Base-by-base conservation (phyloP, 2,113 vertebrate genomes). In the Hucho hucho region DNA sequence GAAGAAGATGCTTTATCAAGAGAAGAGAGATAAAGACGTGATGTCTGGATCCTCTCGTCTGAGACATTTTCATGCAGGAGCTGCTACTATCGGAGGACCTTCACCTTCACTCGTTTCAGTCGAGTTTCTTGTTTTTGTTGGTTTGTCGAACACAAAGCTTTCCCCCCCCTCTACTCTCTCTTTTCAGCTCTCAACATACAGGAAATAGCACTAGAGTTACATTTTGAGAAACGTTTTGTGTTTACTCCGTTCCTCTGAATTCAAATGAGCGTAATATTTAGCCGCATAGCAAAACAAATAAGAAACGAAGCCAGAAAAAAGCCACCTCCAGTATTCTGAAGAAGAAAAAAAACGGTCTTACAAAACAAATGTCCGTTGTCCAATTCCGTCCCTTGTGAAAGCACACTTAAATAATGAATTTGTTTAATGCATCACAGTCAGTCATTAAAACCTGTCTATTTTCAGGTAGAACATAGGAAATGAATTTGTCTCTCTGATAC, bases 131-230 rank as follows among this genome's bases (percentile, higher is more conserved):
- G 78, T 84, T 81, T 63, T 83, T 59, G 72, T 84, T 59, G 0
- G 37, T 80, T 85, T 79, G 80, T 81, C 43, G 66, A 81, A 82
- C 22, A 75, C 71, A 79, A 80, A 74, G 66, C 73, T 82, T 74
- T 64, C 61, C 28, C 25, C 25, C 59, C 73, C 65, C 73, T 65
- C 4, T 26, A 72, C 80, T 80, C 74, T 78, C 25, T 28, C 11
- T 59, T 77, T 84, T 87, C 89, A 90, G 87, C 88, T 86, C 87
- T 84, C 72, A 43, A 84, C 37, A 43, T 43, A 43, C 85, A 79
- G 81, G 86, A 87, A 28, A 87, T 86, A 89, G 88, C 89, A 87
- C 84, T 74, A 73, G 83, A 85, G 87, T 70, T 6, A 0, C 85
- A 14, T 49, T 14, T 14, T 16, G 22, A 83, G 81, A 78, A 64